A percentile compares a stretch with the other conserved stretches of the same genome.
These are phyloP conservation scores for Ostrea denselamellosa DNA, from an alignment of 1,140 invertebrate species.

Conservation along the genomic window DNA sequence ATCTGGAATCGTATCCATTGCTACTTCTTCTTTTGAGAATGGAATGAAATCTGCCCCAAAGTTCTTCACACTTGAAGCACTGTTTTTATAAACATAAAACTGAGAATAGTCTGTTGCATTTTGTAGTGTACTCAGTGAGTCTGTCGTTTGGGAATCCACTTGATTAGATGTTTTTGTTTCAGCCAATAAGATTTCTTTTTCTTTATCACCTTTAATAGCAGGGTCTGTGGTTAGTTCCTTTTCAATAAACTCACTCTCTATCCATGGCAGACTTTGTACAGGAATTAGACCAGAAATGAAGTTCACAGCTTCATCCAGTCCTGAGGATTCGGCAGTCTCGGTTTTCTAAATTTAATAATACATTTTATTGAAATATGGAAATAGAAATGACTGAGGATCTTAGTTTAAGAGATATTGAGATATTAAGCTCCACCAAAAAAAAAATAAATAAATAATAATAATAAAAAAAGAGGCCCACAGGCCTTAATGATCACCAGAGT, in stretches of 20 bases:
- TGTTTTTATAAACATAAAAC: constrained; percentile 5
- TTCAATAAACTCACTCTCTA: not conserved
- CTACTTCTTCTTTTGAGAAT: not conserved
- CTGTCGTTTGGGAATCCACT: not conserved
- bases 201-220: not conserved
- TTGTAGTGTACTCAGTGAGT: not conserved
- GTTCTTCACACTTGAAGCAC: not conserved
- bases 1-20: not conserved
- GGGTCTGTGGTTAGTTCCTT: not conserved
- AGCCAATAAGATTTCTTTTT: not conserved
- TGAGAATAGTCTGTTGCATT: not conserved
- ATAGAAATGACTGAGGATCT: too few relatives aligned
- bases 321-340: not conserved
- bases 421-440: too few relatives aligned
- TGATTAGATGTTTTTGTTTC: not conserved
- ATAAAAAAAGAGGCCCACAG: too few relatives aligned
- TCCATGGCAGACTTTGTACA: constrained; percentile 4
- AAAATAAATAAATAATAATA: too few relatives aligned
- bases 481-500: too few relatives aligned
- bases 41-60: not conserved
- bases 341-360: not conserved
- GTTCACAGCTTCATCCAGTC: not conserved
- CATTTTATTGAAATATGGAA: too few relatives aligned
- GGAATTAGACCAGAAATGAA: not conserved
- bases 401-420: too few relatives aligned